Base-by-base conservation (phyloP, 2,113 vertebrate species). In the Cairina moschata region DNA sequence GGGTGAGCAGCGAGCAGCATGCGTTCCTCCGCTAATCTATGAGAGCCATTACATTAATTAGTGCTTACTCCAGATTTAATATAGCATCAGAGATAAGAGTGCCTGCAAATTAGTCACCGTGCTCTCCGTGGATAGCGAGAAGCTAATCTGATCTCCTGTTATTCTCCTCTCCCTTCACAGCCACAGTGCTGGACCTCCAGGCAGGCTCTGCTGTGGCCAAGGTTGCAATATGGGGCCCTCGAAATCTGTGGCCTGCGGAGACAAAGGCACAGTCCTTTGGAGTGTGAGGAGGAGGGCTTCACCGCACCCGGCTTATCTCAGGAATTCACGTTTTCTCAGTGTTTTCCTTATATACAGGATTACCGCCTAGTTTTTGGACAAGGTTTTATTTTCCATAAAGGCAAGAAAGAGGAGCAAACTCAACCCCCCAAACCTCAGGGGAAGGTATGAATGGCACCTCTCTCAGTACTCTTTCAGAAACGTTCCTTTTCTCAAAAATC, bases 21-120 rank as follows among this genome's bases (percentile, higher is more conserved):
- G 26, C 71, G 69, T 94, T 86, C 81, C 28, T 65, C 86, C 16
- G 62, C 62, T 88, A 68, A 93, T 79, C 82, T 66, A 0, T 83
- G 68, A 25, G 21, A 73, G 62, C 50, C 54, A 28, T 95, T 84
- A 80, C 32, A 75, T 95, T 95, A 96, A 95, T 92, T 95, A 89
- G 66, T 54, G 62, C 84, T 92, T 82, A 72, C 74, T 80, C 54
- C 73, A 91, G 83, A 52, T 7, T 56, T 55, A 84, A 48, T 25
- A 76, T 9, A 91, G 66, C 60, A 40, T n/a, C 48, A 58, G 42
- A 95, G 94, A 92, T 81, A 95, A 92, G 77, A 84, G 23, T 29
- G 59, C 55, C 65, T 84, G 63, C 48, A 79, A 78, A 83, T 79
- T 87, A 79, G 84, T 67, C 63, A 29, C 38, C 2, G 2, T 73